A percentile compares a stretch with the other conserved stretches of the same genome.
Conservation (phyloP, 2,113 vertebrate genomes). For the Istiophorus platypterus region DNA sequence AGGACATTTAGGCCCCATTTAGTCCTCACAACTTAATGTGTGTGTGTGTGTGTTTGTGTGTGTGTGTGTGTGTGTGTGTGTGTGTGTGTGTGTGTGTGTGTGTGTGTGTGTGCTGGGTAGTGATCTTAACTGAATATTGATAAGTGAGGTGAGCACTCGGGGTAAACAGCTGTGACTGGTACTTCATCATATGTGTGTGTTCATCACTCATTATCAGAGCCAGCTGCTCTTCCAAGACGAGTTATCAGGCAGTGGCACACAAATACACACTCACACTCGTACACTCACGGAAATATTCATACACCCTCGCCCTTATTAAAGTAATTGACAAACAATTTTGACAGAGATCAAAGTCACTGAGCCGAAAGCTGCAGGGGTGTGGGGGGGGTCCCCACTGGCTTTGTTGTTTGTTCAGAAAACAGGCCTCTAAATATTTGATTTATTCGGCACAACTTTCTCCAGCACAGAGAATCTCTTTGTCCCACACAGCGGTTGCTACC, state of each 20-base stretch:
- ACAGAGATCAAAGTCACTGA: constrained; percentile 61
- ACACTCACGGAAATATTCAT: neutral
- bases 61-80: constrained; percentile 11
- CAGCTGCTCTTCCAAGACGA: constrained; percentile 78
- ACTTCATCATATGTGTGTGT: constrained; percentile 75
- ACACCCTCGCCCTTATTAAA: constrained; percentile 26
- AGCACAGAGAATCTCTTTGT: neutral
- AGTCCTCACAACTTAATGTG: too few species aligned
- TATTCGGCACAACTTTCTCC: constrained; percentile 33
- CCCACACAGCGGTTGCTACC: constrained; percentile 22
- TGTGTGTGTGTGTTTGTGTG: constrained; percentile 1
- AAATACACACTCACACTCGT: neutral
- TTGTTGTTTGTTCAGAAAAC: constrained; percentile 45
- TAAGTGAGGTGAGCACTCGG: constrained; percentile 68
- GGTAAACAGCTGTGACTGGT: constrained; percentile 79
- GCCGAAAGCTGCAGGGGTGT: constrained; percentile 22
- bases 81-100: constrained; percentile 11
- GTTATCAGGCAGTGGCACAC: constrained; percentile 64
- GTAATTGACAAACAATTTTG: constrained; percentile 60
- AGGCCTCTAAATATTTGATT: constrained; percentile 15
- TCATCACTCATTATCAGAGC: constrained; percentile 80
- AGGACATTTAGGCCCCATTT: too few species aligned
- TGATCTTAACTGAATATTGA: constrained; percentile 79
- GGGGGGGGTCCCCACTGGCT: constrained; percentile 37
- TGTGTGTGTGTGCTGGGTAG: neutral